Evolutionary conservation across 2,888 invertebrate genomes (phyloP), one percentile per base, ranked within the genome.

Genomic region (Oxyteleia sp.): DNA sequence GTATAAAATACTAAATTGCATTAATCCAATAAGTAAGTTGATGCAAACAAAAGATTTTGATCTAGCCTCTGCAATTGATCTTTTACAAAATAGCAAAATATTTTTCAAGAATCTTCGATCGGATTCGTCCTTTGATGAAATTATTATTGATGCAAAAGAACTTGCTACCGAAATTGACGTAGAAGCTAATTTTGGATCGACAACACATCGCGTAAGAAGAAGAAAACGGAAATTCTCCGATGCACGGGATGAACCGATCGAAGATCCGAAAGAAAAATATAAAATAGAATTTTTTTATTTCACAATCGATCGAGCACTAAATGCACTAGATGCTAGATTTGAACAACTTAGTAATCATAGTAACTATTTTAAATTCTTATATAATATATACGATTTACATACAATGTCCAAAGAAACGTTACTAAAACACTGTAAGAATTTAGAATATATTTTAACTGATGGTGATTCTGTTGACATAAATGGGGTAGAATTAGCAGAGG

Each of bases 91-190:
- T 11, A 13, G 23, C 11, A 47, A 45, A 45, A 32, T 13, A 47
- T 64, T 64, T 32, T 26, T 64, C 18, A 15, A 64, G 29, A 32
- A 47, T 23, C 29, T 15, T 29, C 79, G 80, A 85, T 86, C 72
- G 72, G 82, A 86, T 83, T 69, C 66, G 38, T 83, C 81, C 66
- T 87, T 85, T 47, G 64, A 82, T 84, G 82, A 85, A 86, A 84
- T 61, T 82, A 79, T 86, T 79, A 64, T 82, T 82, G 84, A 86
- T 79, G 83, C 80, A 57, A 82, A 59, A 82, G 71, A 84, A 84
- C 75, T 86, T 43, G 82, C 80, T 80, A 63, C 32, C 55, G 84
- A 86, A 84, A 84, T 85, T 82, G 84, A 84, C 53, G 82, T 84
- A 23, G 79, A 84, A 41, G 66, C 79, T 72, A 84, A 75, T 71